Evolutionary conservation across 2,888 invertebrate genomes (phyloP), one percentile per base, ranked within the genome.

Genomic region (Candidula unifasciata): DNA sequence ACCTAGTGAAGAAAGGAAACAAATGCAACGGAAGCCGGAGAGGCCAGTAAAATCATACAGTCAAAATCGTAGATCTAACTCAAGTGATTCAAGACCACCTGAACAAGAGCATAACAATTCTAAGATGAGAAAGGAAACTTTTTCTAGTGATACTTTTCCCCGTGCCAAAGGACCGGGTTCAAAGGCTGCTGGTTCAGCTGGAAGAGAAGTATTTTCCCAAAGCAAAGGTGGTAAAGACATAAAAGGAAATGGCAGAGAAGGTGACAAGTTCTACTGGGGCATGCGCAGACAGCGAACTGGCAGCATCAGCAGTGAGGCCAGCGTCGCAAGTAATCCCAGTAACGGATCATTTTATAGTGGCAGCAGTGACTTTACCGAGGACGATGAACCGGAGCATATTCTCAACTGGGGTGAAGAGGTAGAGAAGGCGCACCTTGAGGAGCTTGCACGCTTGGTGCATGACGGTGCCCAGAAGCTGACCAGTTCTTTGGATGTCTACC

Each of bases 331-430:
- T 83, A 90, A 91, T 74, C 87, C 90, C 6, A 90, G 90, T 80
- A 89, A 87, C 74, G 88, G 89, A 27, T 81, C 81, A 52, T 71
- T 81, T 64, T 85, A 85, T 44, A 85, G 85, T 77, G 85, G 85
- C 60, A 85, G 82, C 79, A 85, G 85, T 37, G 85, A 85, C 35
- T 76, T 73, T 68, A 82, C 82, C 35, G 85, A 85, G 24, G 87
- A 87, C 37, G 86, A 84, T 30, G 82, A 84, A 44, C 84, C 86
- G 18, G 84, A 71, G 33, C 83, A 85, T 64, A 85, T 86, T 35
- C 86, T 91, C 21, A 90, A 91, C 85, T 92, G 92, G 92, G 89
- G 89, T 80, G 89, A 89, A 74, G 91, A 92, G 83, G 91, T 92
- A 21, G 87, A 86, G 27, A 90, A 91, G 35, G 84, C 84, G n/a